A percentile compares a stretch with the other conserved stretches of the same genome.
Evolutionary conservation across 1,140 invertebrate species (phyloP).

Genomic region (Zaprionus davidi): DNA sequence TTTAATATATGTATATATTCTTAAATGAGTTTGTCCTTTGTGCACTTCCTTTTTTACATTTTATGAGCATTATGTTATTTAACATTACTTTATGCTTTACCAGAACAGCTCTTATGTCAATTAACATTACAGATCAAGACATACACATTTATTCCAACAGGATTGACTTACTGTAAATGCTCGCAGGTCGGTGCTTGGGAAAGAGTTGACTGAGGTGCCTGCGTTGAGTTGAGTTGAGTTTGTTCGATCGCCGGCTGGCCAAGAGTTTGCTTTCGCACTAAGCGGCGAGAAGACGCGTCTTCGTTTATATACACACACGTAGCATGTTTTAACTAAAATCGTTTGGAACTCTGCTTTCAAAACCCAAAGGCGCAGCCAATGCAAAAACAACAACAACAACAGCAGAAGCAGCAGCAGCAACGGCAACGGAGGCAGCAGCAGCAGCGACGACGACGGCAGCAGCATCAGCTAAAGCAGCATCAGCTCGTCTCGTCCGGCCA

Average conservation of each 20-base stretch:
- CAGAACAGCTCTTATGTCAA: too few relatives aligned
- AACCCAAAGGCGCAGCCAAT: constrained; percentile 74
- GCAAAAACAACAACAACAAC: constrained; percentile 59
- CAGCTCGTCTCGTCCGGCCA: constrained; percentile 28
- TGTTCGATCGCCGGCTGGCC: constrained; percentile 57
- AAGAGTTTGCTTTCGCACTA: constrained; percentile 79
- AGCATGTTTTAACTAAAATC: constrained; percentile 80
- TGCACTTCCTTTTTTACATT: too few relatives aligned
- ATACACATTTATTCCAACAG: too few relatives aligned
- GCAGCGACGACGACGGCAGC: constrained; percentile 33
- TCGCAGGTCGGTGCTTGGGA: constrained; percentile 33
- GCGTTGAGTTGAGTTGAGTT: constrained; percentile 13
- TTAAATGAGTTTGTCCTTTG: too few relatives aligned
- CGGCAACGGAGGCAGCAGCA: constrained; percentile 32
- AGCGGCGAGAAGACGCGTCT: constrained; percentile 72
- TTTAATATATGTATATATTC: too few relatives aligned
- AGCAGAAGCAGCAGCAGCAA: constrained; percentile 22
- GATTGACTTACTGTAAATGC: constrained; percentile 46
- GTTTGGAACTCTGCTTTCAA: constrained; percentile 78
- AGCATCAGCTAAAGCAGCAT: constrained; percentile 25
- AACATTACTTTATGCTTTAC: too few relatives aligned
- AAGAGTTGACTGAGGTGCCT: constrained; percentile 9
- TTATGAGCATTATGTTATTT: too few relatives aligned
- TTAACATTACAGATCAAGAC: too few relatives aligned
- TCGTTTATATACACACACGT: constrained; percentile 77